Percentiles rank a stretch among this genome's conserved stretches.
phyloP scores from a whole-genome alignment of 2,888 invertebrate genomes.

The Dilophus febrilis region DNA sequence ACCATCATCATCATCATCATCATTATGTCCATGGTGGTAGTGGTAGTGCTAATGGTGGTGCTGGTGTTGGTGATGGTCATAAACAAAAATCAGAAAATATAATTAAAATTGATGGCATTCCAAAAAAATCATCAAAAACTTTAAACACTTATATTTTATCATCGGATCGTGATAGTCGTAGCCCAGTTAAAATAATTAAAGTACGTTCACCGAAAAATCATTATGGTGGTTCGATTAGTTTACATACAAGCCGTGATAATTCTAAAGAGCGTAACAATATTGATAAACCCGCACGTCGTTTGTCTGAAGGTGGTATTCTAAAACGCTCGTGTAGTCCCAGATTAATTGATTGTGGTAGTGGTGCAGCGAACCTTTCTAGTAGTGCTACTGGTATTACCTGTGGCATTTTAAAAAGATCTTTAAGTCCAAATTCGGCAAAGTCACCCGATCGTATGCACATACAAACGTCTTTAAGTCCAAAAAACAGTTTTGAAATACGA shows the following conservation, averaged over 20 bases:
- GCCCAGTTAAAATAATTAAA: constrained; percentile 30
- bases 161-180: constrained; percentile 28
- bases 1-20: too few relatives aligned
- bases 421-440: constrained; percentile 23
- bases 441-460: constrained; percentile 21
- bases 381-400: constrained; percentile 5
- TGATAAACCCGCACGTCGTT: constrained; percentile 19
- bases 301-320: constrained; percentile 26
- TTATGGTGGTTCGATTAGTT: constrained; percentile 29
- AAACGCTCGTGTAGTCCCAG: constrained; percentile 22
- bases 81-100: too few relatives aligned
- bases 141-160: constrained; percentile 41
- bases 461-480: constrained; percentile 16
- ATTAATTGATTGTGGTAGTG: too few relatives aligned
- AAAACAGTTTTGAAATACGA: constrained; percentile 23
- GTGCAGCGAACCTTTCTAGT: not conserved
- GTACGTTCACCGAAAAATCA: constrained; percentile 36
- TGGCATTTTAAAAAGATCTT: constrained; percentile 22
- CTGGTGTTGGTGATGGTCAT: constrained; percentile 5
- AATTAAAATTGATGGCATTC: too few relatives aligned
- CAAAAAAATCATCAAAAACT: constrained; percentile 29
- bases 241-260: constrained; percentile 24
- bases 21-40: too few relatives aligned
- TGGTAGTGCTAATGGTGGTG: too few relatives aligned
- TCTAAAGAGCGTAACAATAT: constrained; percentile 25